A percentile compares a stretch with the other conserved stretches of the same genome.
Conservation (phyloP, 2,113 vertebrate species). For the Sterna hirundo region DNA sequence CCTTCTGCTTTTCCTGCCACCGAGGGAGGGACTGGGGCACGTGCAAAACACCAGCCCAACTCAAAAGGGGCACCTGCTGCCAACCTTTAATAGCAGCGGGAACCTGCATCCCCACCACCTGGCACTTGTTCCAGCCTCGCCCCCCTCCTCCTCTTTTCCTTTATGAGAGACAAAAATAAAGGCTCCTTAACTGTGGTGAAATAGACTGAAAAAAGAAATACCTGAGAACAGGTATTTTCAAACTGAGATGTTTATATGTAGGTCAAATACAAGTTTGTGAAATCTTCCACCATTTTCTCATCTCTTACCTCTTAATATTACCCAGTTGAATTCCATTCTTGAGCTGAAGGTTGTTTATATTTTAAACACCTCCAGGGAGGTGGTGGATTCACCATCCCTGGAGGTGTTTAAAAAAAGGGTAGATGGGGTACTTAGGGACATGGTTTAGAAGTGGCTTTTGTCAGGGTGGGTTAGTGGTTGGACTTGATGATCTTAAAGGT, state of each 20-base stretch:
- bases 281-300: background rate
- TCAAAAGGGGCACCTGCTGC: background rate
- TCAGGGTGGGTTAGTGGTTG: too few relatives aligned
- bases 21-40: fast-evolving
- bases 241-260: background rate
- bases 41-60: background rate
- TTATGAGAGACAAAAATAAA: fast-evolving
- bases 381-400: too few relatives aligned
- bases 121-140: background rate
- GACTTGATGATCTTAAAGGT: too few relatives aligned
- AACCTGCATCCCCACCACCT: background rate
- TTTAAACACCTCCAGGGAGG: too few relatives aligned
- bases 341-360: slow-evolving; percentile 12
- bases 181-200: background rate
- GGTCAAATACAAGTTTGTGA: background rate
- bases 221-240: background rate
- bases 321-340: background rate
- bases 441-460: too few relatives aligned
- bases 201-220: background rate
- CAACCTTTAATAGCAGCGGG: background rate
- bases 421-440: too few relatives aligned
- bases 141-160: background rate
- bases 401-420: too few relatives aligned
- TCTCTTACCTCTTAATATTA: background rate
- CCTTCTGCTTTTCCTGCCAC: background rate